Base-by-base conservation (phyloP, 2,797 vertebrate genomes). In the Gallirallus australis region DNA sequence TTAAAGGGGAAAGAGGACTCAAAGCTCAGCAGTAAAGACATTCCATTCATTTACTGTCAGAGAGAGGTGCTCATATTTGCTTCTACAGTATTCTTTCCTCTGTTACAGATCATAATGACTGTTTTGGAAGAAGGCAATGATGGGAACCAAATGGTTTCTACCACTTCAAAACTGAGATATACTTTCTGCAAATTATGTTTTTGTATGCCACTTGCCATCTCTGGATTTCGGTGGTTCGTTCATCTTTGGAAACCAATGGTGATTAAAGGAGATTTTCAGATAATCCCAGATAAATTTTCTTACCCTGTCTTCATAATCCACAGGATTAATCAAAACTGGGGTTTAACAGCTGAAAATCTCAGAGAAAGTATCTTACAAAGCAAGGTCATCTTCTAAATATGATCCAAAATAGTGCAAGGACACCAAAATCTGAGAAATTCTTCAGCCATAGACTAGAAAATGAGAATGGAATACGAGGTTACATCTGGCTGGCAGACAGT, bases 201-300 rank as follows among this genome's bases (percentile, higher is more conserved):
- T 90, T 80, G 18, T 39, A 50, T 91, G 47, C 18, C 47, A 59
- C 12, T 40, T 53, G 21, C 33, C 54, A 71, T 1, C 33, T 92
- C 59, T 57, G 81, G 73, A 72, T 92, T 80, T 86, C 25, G 13
- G 42, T 73, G 9, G 47, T 47, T 86, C 53, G 70, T 40, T 66
- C 30, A 13, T 20, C 72, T 90, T 81, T 65, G 47, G 37, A 82
- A 86, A 69, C 12, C 15, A 28, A 27, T 37, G 45, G 40, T 69
- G 47, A 60, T 80, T 89, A 73, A 86, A 89, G 64, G 42, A 70
- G 60, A 93, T 90, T 77, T 95, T 83, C 81, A 83, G 64, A 65
- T 89, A 83, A 90, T 3, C 52, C 35, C 63, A 76, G 76, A 68
- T 90, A 76, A 20, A 57, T 87, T 81, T 94, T 91, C 72, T 68